Evolutionary conservation across 2,888 invertebrate species (phyloP).

Genomic region (Epinotia bilunana): DNA sequence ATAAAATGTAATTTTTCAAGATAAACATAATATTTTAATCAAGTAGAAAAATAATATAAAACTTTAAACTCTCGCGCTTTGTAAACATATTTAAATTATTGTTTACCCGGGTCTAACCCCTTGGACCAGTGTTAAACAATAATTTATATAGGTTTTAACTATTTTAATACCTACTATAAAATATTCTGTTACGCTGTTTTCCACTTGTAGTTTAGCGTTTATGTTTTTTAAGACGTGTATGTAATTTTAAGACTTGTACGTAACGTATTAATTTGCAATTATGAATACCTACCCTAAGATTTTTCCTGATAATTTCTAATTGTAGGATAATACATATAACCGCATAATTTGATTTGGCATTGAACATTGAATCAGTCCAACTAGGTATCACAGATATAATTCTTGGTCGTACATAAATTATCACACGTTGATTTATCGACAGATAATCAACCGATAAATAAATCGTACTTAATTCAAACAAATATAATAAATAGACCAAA

Average conservation of each 20-base stretch:
- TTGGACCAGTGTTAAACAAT: too few relatives aligned
- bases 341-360: conserved; percentile 10
- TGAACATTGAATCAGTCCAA: conserved; percentile 20
- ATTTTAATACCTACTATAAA: neutral
- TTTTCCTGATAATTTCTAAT: neutral
- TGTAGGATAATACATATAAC: neutral
- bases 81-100: too few relatives aligned
- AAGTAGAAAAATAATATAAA: neutral
- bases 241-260: too few relatives aligned
- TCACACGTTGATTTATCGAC: conserved; percentile 17
- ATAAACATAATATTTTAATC: neutral
- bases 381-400: conserved; percentile 22
- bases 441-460: conserved; percentile 36
- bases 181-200: neutral
- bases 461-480: conserved; percentile 20
- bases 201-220: neutral
- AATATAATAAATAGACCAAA: conserved; percentile 10
- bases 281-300: neutral
- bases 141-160: too few relatives aligned
- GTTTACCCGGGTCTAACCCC: too few relatives aligned
- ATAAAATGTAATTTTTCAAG: neutral
- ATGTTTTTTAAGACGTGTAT: neutral
- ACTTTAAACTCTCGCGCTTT: too few relatives aligned
- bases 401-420: conserved; percentile 22
- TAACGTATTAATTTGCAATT: too few relatives aligned